phyloP scores from a whole-genome alignment of 1,140 invertebrate species.

The Drosophila ironensis region DNA sequence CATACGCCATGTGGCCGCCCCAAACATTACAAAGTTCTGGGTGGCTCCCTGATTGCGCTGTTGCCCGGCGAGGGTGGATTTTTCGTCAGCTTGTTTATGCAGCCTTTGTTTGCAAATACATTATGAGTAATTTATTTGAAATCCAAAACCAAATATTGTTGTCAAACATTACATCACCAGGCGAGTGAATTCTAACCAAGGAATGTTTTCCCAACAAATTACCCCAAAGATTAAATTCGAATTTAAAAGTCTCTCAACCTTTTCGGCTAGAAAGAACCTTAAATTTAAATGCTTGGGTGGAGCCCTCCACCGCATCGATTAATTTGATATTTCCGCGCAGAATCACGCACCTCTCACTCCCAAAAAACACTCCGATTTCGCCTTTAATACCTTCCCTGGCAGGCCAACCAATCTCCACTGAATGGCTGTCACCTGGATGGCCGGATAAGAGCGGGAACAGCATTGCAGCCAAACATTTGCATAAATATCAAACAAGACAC shows the following conservation, averaged over 20 bases:
- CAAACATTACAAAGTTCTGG: constrained; percentile 19
- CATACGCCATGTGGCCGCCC: constrained; percentile 54
- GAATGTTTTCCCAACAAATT: no score
- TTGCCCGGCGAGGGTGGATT: not conserved
- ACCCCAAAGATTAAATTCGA: no score
- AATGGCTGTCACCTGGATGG: constrained; percentile 23
- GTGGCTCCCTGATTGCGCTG: constrained; percentile 1
- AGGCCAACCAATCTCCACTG: not conserved
- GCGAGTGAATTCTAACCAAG: no score
- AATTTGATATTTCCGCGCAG: constrained; percentile 38
- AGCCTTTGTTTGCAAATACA: not conserved
- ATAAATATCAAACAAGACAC: constrained; percentile 35
- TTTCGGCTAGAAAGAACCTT: no score
- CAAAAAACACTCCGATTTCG: not conserved
- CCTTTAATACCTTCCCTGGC: not conserved
- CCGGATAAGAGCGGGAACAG: constrained; percentile 25
- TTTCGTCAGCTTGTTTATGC: not conserved
- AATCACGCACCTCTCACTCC: constrained; percentile 33
- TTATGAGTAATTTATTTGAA: constrained; percentile 9
- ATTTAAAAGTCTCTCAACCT: no score
- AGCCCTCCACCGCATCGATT: constrained; percentile 5
- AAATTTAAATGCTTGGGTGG: no score
- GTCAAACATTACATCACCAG: not conserved
- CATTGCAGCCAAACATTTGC: constrained; percentile 44
- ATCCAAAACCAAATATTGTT: not conserved